phyloP scores from a whole-genome alignment of 2,888 invertebrate genomes.

The Escarpia spicata region DNA sequence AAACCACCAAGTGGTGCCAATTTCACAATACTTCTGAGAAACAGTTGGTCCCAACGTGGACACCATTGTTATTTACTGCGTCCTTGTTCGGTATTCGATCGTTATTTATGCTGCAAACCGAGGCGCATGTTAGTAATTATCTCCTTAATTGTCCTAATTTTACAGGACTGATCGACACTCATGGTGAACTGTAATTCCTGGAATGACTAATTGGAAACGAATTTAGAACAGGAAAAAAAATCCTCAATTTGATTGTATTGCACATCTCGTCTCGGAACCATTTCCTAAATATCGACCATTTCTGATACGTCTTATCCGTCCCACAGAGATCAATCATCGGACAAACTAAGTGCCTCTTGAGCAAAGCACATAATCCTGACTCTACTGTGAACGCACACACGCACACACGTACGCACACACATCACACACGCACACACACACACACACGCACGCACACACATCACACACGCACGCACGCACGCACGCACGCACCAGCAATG shows the following conservation, averaged over 20 bases:
- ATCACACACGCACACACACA: no score
- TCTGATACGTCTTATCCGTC: no score
- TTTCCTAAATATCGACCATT: no score
- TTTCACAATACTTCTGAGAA: neutral
- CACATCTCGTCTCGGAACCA: neutral
- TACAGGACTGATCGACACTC: neutral
- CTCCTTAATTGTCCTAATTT: neutral
- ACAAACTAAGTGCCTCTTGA: no score
- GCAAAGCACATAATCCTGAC: no score
- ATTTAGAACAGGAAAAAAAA: neutral
- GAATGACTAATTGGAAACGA: neutral
- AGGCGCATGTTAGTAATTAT: neutral
- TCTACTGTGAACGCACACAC: no score
- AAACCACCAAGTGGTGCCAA: neutral
- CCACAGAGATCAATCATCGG: no score
- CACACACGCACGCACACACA: no score
- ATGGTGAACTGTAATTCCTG: neutral
- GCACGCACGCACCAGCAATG: no score
- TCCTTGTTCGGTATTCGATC: neutral
- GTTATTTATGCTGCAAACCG: neutral
- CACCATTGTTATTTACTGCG: no score
- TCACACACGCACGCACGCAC: no score
- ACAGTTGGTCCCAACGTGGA: neutral
- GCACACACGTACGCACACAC: no score
- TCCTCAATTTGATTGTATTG: neutral